Base-by-base conservation (phyloP, 2,888 invertebrate genomes). In the Maniola hyperantus region DNA sequence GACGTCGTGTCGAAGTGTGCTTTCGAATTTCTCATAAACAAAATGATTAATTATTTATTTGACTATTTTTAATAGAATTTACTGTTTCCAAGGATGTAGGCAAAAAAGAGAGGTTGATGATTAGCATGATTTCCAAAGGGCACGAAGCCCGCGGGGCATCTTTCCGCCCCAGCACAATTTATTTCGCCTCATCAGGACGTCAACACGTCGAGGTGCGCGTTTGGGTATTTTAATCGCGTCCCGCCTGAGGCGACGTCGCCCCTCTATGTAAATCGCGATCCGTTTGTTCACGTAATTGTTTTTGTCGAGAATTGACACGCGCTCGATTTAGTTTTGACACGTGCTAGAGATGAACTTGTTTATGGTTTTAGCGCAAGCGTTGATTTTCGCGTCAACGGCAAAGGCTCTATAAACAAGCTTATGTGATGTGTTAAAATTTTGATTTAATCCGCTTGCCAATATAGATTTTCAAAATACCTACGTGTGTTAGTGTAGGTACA, bases 151-250 rank as follows among this genome's bases (percentile, higher is more conserved):
- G 83, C 77, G 70, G 74, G 82, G 85, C 74, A 73, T 76, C 77
- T 77, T 76, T 72, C 72, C 79, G 73, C 77, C 77, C 80, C 78
- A 76, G 78, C 79, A 79, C 83, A 86, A 89, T 88, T 89, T 88
- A 87, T 91, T 88, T 87, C 86, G 84, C 84, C 88, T 90, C 90
- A 88, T 91, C 89, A 89, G 88, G 89, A 90, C 85, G 91, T 90
- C 91, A 91, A 90, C 91, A 89, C 89, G 87, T 82, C 88, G 90
- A 88, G 88, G 85, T 88, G 89, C 90, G 42, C 63, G 63, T 91
- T 89, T 88, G 83, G 88, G 87, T 87, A 84, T 87, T 90, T 89
- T 90, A 89, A 89, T 89, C 87, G 88, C 76, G 64, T 54, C 66
- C 42, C 64, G 61, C 55, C 60, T 71, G 75, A 73, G 76, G 77